Evolutionary conservation across 2,113 vertebrate genomes (phyloP), one percentile per base, ranked within the genome.

Genomic region (Notothenia coriiceps): DNA sequence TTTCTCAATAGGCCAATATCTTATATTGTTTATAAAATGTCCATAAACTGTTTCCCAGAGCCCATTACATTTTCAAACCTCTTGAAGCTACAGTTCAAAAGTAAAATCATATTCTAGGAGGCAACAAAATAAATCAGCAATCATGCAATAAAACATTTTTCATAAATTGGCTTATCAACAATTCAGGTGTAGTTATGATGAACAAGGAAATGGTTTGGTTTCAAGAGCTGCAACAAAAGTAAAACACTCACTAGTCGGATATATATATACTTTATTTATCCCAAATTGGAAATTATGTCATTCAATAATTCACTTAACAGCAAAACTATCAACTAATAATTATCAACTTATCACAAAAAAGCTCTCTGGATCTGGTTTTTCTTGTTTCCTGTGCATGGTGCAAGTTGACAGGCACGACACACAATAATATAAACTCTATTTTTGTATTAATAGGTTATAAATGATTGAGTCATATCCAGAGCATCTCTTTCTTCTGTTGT

Each of bases 1-100:
- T 15, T 10, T 11, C 22, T 33, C 3, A 0, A 8, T 44, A 6
- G 8, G 14, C 5, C 0, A 0, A 46, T 44, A 4, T 1, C 2
- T 52, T 25, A 4, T 51, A 46, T 74, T 14, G 15, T 71, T 14
- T 11, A 11, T 25, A 46, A 70, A 44, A 55, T 69, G 17, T 52
- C 25, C 11, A n/a, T 9, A 20, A 49, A 25, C 4, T 25, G 11
- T 29, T 59, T 59, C 55, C 4, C 11, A 22, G 5, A 13, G 15
- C 10, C 35, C 6, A 17, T 33, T 2, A 35, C 0, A 1, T 35
- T 22, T 18, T 49, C 10, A 59, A 7, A 18, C 13, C 14, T 47
- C 10, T 12, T 40, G 7, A 2, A 29, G 15, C 22, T 29, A n/a
- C 10, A 29, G n/a, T 22, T 13, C 49, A 22, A 5, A 54, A 17